Evolutionary conservation across 2,888 invertebrate species (phyloP).

Genomic region (Drosophila ezoana): DNA sequence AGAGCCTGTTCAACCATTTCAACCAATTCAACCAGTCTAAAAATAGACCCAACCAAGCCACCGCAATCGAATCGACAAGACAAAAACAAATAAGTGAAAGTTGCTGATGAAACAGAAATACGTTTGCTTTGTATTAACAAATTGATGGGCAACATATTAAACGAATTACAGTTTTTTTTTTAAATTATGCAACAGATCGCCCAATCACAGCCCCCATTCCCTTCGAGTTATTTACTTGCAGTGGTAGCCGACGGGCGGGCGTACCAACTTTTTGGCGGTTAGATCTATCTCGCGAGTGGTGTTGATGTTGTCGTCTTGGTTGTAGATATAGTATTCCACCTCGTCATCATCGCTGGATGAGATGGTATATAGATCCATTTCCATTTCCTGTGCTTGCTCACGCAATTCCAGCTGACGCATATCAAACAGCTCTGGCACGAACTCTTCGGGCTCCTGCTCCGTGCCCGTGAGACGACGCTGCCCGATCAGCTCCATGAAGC

Average conservation of each 20-base stretch:
- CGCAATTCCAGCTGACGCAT: not conserved
- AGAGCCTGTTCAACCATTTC: not conserved
- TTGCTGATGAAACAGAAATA: constrained; percentile 18
- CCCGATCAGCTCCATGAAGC: not conserved
- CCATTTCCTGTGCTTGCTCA: not conserved
- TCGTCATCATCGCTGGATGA: not conserved
- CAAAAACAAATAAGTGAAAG: constrained; percentile 31
- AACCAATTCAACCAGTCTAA: not conserved
- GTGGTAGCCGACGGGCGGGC: constrained; percentile 14
- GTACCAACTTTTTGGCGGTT: not conserved
- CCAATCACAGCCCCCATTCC: not conserved
- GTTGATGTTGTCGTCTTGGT: too few relatives aligned
- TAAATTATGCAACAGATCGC: not conserved
- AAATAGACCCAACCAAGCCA: constrained; percentile 20
- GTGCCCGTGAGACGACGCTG: not conserved
- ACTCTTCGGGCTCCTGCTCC: not conserved
- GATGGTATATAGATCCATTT: not conserved
- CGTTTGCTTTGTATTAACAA: not conserved
- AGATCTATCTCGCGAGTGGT: not conserved
- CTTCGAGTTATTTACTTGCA: not conserved
- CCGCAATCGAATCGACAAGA: not conserved
- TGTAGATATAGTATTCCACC: not conserved
- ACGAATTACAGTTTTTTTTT: constrained; percentile 4
- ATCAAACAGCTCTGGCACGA: too few relatives aligned
- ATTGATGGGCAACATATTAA: constrained; percentile 7